A percentile compares a stretch with the other conserved stretches of the same genome.
Conservation (phyloP, 2,113 vertebrate genomes). For the Forbesichthys agassizii region DNA sequence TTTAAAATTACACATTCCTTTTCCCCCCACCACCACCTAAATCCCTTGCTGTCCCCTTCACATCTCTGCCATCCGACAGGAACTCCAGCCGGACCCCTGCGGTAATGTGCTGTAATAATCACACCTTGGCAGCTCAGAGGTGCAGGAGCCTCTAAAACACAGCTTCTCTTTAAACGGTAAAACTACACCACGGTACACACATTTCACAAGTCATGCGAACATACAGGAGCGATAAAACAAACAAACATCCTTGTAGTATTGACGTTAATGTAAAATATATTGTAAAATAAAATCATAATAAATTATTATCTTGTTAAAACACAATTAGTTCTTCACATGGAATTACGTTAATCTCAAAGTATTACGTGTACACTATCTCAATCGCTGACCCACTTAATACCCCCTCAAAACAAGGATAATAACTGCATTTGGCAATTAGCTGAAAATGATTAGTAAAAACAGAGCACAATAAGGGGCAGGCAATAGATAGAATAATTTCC, state of each 20-base stretch:
- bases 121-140: constrained; percentile 68
- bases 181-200: constrained; percentile 90
- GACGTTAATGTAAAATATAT: constrained; percentile 68
- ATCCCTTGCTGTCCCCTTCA: constrained; percentile 2
- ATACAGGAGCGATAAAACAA: constrained; percentile 74
- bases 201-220: constrained; percentile 89
- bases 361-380: constrained; percentile 84
- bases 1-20: constrained; percentile 12
- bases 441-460: constrained; percentile 56
- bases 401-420: constrained; percentile 20
- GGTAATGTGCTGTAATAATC: constrained; percentile 56
- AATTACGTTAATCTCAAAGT: constrained; percentile 77
- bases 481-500: constrained; percentile 61
- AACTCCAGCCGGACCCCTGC: constrained; percentile 15
- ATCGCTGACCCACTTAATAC: constrained; percentile 72
- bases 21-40: constrained; percentile 9
- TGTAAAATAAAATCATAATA: constrained; percentile 74
- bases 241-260: constrained; percentile 46
- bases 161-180: constrained; percentile 81
- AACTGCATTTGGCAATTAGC: constrained; percentile 70
- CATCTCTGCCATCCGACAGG: constrained; percentile 7
- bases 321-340: constrained; percentile 82
- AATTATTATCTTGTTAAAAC: constrained; percentile 84
- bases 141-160: constrained; percentile 56
- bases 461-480: constrained; percentile 45